A percentile compares a stretch with the other conserved stretches of the same genome.
Conservation (phyloP, 2,113 vertebrate genomes). For the Pionites leucogaster region DNA sequence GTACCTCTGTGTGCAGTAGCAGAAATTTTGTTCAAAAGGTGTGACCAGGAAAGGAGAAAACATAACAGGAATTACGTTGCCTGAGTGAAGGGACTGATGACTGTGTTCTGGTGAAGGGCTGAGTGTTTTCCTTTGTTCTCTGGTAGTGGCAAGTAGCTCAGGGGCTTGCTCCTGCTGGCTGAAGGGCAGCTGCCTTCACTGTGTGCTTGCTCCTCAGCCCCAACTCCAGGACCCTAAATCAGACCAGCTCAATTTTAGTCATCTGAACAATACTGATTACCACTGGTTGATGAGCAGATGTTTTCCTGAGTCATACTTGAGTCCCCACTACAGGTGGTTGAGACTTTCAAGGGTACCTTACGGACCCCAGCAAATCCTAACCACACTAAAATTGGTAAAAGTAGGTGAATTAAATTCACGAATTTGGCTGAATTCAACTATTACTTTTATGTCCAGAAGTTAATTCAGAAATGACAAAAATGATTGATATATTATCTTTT, state of each 20-base stretch:
- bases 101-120: not conserved
- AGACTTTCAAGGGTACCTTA: not conserved
- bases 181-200: not conserved
- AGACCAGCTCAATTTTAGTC: not conserved
- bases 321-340: not conserved
- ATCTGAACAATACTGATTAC: not conserved
- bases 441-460: not conserved
- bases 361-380: not conserved
- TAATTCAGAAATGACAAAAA: not conserved
- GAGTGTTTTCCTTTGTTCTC: not conserved
- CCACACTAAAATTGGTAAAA: not conserved
- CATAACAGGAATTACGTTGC: accelerated
- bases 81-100: not conserved
- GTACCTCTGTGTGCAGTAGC: not conserved
- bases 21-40: not conserved
- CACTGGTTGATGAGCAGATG: not conserved
- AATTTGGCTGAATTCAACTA: not conserved
- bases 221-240: not conserved
- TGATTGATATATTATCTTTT: not conserved
- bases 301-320: not conserved
- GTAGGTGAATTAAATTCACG: not conserved
- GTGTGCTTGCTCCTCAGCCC: accelerated
- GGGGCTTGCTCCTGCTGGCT: not conserved
- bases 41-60: not conserved
- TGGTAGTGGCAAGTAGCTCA: not conserved